A percentile compares a stretch with the other conserved stretches of the same genome.
phyloP scores from a whole-genome alignment of 2,888 invertebrate species.

The Brachyopa scutellaris region DNA sequence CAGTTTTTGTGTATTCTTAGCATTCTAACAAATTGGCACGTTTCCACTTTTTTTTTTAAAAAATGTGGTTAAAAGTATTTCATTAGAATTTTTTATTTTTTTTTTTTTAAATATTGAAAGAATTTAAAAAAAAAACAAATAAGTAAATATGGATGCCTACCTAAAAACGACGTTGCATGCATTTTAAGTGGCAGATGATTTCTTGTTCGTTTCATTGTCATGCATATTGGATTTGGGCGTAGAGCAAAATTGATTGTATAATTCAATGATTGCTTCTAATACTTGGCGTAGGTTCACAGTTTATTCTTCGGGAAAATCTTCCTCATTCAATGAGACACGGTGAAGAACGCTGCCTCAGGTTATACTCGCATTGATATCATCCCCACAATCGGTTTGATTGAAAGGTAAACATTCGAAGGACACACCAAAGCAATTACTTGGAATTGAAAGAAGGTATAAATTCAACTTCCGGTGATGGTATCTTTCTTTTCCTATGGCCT shows the following conservation, averaged over 20 bases:
- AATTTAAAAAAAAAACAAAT: constrained; percentile 1
- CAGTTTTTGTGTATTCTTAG: neutral
- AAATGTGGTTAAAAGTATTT: constrained; percentile 21
- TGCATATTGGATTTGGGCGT: constrained; percentile 4
- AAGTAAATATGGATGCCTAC: neutral
- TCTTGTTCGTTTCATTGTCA: constrained; percentile 19
- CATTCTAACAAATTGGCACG: constrained; percentile 53
- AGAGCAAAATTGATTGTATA: constrained; percentile 13
- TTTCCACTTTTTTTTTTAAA: constrained; percentile 42
- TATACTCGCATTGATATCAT: constrained; percentile 58
- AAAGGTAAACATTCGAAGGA: constrained; percentile 53
- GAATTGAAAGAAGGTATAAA: constrained; percentile 23
- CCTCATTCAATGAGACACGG: neutral
- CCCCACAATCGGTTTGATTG: constrained; percentile 54
- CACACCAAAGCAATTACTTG: constrained; percentile 58
- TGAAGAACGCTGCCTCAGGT: constrained; percentile 51
- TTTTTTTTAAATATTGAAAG: constrained; percentile 33
- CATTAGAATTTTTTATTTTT: constrained; percentile 17
- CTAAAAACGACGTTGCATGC: constrained; percentile 29
- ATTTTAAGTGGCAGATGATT: constrained; percentile 46
- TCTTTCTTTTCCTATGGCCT: neutral
- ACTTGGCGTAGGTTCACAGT: constrained; percentile 40
- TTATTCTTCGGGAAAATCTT: constrained; percentile 31
- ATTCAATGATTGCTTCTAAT: constrained; percentile 32
- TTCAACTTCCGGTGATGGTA: constrained; percentile 67